Conservation (phyloP, 2,113 vertebrate genomes). For the Fregetta grallaria region DNA sequence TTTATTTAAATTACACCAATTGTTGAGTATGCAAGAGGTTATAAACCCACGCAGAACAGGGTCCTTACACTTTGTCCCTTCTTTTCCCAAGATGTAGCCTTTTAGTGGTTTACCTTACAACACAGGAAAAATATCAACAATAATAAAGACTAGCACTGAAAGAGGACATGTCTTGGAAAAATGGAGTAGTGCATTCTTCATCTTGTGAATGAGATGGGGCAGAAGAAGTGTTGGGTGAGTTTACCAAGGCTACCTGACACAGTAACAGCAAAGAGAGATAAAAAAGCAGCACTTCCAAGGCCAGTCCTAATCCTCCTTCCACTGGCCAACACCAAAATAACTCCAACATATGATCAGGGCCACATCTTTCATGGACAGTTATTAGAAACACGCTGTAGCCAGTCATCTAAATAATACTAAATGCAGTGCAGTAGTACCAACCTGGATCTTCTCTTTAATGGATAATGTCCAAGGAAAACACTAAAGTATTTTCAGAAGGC, state of each 20-base stretch:
- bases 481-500: neutral
- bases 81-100: neutral
- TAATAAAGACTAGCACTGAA: neutral
- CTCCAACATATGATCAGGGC: neutral
- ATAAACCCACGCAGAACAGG: neutral
- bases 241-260: neutral
- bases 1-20: conserved; percentile 9
- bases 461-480: neutral
- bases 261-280: neutral
- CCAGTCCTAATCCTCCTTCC: neutral
- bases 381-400: neutral
- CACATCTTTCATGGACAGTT: neutral
- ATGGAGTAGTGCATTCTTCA: neutral
- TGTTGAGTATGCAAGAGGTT: neutral
- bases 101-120: neutral
- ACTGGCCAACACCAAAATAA: neutral
- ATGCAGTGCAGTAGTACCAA: neutral
- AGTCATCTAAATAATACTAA: neutral
- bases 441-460: neutral
- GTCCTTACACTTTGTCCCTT: neutral
- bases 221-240: neutral
- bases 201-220: neutral
- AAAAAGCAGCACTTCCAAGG: neutral
- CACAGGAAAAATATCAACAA: neutral
- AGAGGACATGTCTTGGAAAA: neutral